These are phyloP conservation scores for Acomys russatus DNA, from an alignment of 2,797 vertebrate genomes.

Conservation along the genomic window DNA sequence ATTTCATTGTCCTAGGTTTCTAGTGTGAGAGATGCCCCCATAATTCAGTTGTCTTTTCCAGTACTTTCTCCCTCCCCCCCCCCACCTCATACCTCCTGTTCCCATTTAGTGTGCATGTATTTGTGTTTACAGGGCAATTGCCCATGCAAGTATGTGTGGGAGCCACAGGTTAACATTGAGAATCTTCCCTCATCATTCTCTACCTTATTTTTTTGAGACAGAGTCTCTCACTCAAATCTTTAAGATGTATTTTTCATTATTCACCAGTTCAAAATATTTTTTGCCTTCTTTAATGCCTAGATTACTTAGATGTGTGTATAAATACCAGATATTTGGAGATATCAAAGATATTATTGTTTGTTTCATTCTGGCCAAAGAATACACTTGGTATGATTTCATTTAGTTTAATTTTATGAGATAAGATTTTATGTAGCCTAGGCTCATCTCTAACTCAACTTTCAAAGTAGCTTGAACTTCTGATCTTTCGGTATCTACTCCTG, in stretches of 20 bases:
- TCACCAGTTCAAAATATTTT: conserved; percentile 48
- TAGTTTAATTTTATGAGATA: neutral
- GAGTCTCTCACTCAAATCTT: neutral
- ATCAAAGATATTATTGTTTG: neutral
- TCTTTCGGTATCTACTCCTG: neutral
- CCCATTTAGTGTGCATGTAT: neutral
- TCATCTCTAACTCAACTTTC: neutral
- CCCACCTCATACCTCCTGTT: no score
- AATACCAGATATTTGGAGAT: neutral
- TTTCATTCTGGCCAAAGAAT: conserved; percentile 23
- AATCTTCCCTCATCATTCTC: neutral
- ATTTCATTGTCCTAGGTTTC: no score
- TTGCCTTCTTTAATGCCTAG: neutral
- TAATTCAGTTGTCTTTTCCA: no score
- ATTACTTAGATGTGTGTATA: neutral
- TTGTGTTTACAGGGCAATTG: neutral
- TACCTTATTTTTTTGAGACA: neutral
- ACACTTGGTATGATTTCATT: neutral
- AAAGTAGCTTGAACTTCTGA: neutral
- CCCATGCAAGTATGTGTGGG: neutral
- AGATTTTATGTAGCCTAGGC: neutral
- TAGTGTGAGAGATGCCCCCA: no score
- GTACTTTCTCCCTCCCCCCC: no score
- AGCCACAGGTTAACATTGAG: neutral
- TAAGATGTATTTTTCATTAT: neutral